Evolutionary conservation across 2,797 vertebrate species (phyloP).

Genomic region (Poeciliopsis gracilis): DNA sequence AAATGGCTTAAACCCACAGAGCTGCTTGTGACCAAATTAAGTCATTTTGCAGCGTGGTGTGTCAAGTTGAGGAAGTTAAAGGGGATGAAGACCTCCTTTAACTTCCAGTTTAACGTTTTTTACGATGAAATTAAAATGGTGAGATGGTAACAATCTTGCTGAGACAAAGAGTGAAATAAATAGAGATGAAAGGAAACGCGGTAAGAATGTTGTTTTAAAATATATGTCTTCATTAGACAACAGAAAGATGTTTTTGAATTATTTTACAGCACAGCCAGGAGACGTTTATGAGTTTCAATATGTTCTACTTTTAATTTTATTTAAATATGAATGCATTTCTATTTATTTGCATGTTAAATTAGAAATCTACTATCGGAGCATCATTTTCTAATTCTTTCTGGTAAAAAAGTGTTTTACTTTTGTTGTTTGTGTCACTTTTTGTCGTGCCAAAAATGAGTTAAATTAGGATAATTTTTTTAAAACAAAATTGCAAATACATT

Average conservation of each 20-base stretch:
- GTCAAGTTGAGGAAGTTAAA: conserved; percentile 51
- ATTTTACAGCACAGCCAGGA: no score
- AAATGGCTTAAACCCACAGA: not conserved
- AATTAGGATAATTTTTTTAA: no score
- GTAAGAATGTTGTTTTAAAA: conserved; percentile 45
- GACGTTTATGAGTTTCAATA: no score
- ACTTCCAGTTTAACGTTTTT: not conserved
- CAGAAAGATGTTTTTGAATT: not conserved
- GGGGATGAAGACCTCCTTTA: conserved; percentile 37
- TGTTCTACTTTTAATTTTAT: not conserved
- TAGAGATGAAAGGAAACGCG: conserved; percentile 19
- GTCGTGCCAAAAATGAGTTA: no score
- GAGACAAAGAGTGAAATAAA: conserved; percentile 24
- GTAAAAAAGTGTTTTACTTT: no score
- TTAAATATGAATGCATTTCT: no score
- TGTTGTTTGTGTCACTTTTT: no score
- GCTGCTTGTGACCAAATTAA: not conserved
- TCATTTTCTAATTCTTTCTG: no score
- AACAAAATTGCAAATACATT: no score
- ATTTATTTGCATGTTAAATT: not conserved
- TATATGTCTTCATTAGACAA: not conserved
- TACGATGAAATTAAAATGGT: conserved; percentile 32
- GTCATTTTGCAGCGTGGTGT: not conserved
- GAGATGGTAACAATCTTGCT: not conserved
- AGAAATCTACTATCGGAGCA: no score